phyloP scores from a whole-genome alignment of 2,113 vertebrate genomes.

The Plecotus auritus region DNA sequence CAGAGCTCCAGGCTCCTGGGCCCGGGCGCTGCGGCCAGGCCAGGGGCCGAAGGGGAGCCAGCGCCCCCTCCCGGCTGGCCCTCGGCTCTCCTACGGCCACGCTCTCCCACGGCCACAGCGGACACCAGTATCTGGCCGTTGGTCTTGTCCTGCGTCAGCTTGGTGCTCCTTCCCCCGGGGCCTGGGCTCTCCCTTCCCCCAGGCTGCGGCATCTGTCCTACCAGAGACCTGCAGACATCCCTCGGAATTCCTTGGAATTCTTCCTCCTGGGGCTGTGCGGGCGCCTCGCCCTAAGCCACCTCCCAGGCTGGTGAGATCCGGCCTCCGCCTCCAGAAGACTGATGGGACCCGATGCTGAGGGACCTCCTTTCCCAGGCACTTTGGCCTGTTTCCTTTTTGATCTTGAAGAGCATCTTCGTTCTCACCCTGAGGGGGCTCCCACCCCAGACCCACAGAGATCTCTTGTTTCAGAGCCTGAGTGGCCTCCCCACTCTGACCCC shows the following conservation, averaged over 20 bases:
- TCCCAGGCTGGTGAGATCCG: background rate
- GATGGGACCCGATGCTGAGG: background rate
- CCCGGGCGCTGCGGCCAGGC: rapidly evolving
- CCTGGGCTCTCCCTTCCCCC: background rate
- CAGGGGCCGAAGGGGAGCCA: background rate
- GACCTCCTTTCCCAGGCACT: background rate
- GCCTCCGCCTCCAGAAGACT: rapidly evolving
- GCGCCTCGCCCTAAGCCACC: background rate
- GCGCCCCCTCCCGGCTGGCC: background rate
- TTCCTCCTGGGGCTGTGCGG: background rate
- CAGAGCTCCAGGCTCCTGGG: background rate
- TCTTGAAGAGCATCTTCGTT: background rate
- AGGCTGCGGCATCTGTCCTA: background rate
- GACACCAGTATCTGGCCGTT: background rate
- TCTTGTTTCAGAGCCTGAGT: background rate
- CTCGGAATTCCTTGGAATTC: background rate
- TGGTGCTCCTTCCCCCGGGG: background rate
- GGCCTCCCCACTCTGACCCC: background rate
- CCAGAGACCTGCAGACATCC: background rate
- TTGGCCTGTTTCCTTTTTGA: background rate
- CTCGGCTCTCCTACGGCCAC: no score
- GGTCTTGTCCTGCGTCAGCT: background rate
- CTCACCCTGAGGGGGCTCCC: background rate
- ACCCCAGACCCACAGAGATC: background rate
- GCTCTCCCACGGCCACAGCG: background rate